Percentiles rank a stretch among this genome's conserved stretches.
These are phyloP conservation scores for Drosophila tanythrix DNA, from an alignment of 2,888 invertebrate species.

Conservation along the genomic window DNA sequence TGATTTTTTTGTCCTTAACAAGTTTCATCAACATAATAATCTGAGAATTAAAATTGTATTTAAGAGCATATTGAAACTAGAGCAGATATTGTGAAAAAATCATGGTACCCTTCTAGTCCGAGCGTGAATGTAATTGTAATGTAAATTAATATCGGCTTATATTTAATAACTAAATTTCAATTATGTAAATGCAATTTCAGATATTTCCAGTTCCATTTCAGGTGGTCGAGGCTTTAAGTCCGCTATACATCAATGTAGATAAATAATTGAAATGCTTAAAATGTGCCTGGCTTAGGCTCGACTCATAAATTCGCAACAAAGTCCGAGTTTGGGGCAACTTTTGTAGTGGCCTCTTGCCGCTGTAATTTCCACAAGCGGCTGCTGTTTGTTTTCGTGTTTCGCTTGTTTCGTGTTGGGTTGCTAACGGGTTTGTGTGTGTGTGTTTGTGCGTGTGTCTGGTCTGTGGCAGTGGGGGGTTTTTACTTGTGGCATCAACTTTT, in stretches of 20 bases:
- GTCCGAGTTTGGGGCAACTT: slow-evolving; percentile 49
- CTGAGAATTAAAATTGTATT: not conserved
- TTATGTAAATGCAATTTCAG: slow-evolving; percentile 52
- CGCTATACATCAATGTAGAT: slow-evolving; percentile 10
- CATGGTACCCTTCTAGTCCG: not conserved
- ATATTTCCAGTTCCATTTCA: slow-evolving; percentile 32
- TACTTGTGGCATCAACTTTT: slow-evolving; percentile 56
- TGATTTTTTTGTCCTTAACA: not conserved
- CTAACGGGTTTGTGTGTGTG: not conserved
- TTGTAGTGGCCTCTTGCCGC: slow-evolving; percentile 52
- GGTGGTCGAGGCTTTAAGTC: slow-evolving; percentile 8
- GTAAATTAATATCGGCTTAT: slow-evolving; percentile 46
- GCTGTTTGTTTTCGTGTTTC: slow-evolving; percentile 53
- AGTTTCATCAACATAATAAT: not conserved
- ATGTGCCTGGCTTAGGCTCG: slow-evolving; percentile 20
- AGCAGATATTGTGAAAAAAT: not conserved
- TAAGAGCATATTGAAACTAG: not conserved
- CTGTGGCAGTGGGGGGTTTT: not conserved
- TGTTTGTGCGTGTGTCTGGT: slow-evolving; percentile 5
- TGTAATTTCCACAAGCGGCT: slow-evolving; percentile 68
- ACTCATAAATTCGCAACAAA: slow-evolving; percentile 33
- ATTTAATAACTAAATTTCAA: slow-evolving; percentile 53
- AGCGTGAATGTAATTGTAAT: slow-evolving; percentile 4
- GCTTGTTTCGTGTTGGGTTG: not conserved
- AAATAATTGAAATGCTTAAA: slow-evolving; percentile 31